phyloP scores from a whole-genome alignment of 2,113 vertebrate species.

The Gasterosteus aculeatus region DNA sequence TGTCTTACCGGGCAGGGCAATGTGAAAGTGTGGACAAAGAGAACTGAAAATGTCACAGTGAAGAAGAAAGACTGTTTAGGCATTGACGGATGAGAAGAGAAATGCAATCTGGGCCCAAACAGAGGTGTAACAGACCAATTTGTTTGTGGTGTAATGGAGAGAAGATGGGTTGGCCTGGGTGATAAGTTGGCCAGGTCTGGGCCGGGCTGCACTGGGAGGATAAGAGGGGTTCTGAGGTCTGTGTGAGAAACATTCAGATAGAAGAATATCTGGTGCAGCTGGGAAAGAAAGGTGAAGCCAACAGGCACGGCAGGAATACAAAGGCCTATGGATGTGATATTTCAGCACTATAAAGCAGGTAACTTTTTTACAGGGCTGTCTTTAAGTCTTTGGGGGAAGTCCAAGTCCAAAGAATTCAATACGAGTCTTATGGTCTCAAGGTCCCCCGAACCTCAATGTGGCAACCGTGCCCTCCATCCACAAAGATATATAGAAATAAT shows the following conservation, averaged over 20 bases:
- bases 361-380: slow-evolving; percentile 24
- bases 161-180: slow-evolving; percentile 69
- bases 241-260: slow-evolving; percentile 62
- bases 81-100: slow-evolving; percentile 77
- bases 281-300: slow-evolving; percentile 33
- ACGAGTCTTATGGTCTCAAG: not conserved
- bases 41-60: slow-evolving; percentile 73
- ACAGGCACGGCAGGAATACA: slow-evolving; percentile 17
- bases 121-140: slow-evolving; percentile 81
- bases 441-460: not conserved
- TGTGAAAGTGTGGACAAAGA: slow-evolving; percentile 39
- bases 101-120: slow-evolving; percentile 81
- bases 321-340: slow-evolving; percentile 28
- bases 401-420: slow-evolving; percentile 21
- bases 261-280: slow-evolving; percentile 53
- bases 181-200: slow-evolving; percentile 68
- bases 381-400: slow-evolving; percentile 25
- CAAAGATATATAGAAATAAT: not conserved
- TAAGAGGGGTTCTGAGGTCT: slow-evolving; percentile 58
- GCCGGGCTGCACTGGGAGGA: slow-evolving; percentile 62
- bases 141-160: slow-evolving; percentile 79
- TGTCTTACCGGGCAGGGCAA: slow-evolving; percentile 31
- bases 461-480: not conserved
- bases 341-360: slow-evolving; percentile 25
- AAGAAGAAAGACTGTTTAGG: slow-evolving; percentile 73